phyloP scores from a whole-genome alignment of 1,140 invertebrate genomes.

The Pseudomyrmex concolor region DNA sequence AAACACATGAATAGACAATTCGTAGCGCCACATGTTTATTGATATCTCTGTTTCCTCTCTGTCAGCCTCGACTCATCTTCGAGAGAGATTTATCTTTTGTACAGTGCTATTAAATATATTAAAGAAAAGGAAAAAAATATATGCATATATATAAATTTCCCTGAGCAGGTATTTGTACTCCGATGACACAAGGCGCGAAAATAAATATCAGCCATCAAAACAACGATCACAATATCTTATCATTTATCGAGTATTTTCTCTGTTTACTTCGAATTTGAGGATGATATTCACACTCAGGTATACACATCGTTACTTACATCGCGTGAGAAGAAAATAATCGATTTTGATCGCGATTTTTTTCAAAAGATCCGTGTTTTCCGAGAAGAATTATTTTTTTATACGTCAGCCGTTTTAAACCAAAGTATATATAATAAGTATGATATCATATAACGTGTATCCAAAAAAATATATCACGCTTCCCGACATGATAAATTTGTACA shows the following conservation, averaged over 20 bases:
- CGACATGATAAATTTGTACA: too few relatives aligned
- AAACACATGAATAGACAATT: slow-evolving; percentile 59
- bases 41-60: slow-evolving; percentile 38
- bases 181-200: background rate
- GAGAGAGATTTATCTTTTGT: background rate
- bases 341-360: background rate
- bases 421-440: too few relatives aligned
- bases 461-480: too few relatives aligned
- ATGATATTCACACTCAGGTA: slow-evolving; percentile 54
- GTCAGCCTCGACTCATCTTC: background rate
- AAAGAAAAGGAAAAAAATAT: slow-evolving; percentile 9
- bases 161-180: slow-evolving; percentile 68
- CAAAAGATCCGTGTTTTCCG: background rate
- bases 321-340: slow-evolving; percentile 6
- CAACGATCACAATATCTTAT: slow-evolving; percentile 12
- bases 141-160: slow-evolving; percentile 54
- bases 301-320: background rate
- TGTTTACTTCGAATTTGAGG: slow-evolving; percentile 10
- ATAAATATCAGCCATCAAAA: background rate
- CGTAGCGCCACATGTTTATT: slow-evolving; percentile 59
- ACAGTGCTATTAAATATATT: background rate
- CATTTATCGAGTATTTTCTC: slow-evolving; percentile 30
- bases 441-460: too few relatives aligned
- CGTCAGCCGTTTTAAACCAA: background rate
- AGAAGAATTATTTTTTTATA: background rate